Evolutionary conservation across 2,113 vertebrate genomes (phyloP).

Genomic region (Rallus limicola): DNA sequence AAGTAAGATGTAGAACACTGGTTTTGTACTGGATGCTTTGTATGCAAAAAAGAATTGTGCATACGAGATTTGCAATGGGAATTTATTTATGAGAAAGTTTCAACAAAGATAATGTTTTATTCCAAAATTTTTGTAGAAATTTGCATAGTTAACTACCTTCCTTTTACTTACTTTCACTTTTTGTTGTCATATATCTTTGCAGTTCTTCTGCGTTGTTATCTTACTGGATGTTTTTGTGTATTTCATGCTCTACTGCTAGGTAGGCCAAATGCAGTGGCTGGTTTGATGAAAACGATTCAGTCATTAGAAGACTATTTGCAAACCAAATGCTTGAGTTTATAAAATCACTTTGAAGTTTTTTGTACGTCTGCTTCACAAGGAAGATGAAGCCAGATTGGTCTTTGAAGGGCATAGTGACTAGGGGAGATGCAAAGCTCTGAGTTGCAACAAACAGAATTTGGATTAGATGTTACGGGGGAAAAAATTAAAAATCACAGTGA

Average conservation of each 20-base stretch:
- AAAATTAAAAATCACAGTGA: background rate
- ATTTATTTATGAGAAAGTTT: background rate
- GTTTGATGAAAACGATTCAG: constrained; percentile 27
- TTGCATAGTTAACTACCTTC: background rate
- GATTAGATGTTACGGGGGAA: background rate
- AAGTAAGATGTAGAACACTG: background rate
- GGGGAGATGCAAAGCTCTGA: background rate
- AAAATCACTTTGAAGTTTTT: constrained; percentile 41
- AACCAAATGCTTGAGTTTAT: background rate
- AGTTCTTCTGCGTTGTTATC: background rate
- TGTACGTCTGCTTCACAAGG: background rate
- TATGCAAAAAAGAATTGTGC: background rate
- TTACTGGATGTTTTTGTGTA: background rate
- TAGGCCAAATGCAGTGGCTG: background rate
- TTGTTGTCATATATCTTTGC: background rate
- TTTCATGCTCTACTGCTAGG: background rate
- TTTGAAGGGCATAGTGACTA: background rate
- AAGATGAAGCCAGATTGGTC: background rate
- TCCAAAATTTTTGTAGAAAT: background rate
- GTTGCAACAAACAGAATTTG: constrained; percentile 39
- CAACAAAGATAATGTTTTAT: background rate
- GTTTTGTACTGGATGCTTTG: background rate
- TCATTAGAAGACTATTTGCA: constrained; percentile 37
- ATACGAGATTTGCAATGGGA: background rate
- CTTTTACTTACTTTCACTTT: background rate